These are phyloP conservation scores for Acanthopleura granulata DNA, from an alignment of 2,888 invertebrate species.

Conservation along the genomic window DNA sequence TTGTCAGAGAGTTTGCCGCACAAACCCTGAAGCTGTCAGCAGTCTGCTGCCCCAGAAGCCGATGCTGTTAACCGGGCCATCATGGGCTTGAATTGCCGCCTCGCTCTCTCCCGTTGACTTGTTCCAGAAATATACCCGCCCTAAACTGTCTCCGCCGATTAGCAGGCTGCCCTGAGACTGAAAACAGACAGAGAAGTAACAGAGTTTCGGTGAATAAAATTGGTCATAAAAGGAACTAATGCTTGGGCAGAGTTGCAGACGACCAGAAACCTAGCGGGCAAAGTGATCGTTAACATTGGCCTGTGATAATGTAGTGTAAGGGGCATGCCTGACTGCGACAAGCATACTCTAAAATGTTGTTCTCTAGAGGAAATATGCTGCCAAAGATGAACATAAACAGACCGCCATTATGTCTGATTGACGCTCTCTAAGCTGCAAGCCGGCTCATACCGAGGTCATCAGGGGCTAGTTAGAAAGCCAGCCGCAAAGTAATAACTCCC, in stretches of 20 bases:
- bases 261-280: neutral
- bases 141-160: constrained; percentile 47
- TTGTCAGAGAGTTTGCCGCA: neutral
- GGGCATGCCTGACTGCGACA: too few relatives aligned
- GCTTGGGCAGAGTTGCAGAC: neutral
- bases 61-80: constrained; percentile 46
- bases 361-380: too few relatives aligned
- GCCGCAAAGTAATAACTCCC: neutral
- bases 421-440: neutral
- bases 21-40: constrained; percentile 59
- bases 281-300: neutral
- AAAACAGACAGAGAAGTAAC: neutral
- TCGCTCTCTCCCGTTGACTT: constrained; percentile 52
- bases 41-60: constrained; percentile 53
- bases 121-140: constrained; percentile 61
- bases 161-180: constrained; percentile 40
- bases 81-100: constrained; percentile 60
- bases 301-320: neutral
- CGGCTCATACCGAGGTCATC: neutral
- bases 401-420: too few relatives aligned
- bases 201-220: neutral
- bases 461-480: too few relatives aligned
- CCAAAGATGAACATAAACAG: too few relatives aligned
- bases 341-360: too few relatives aligned
- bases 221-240: constrained; percentile 6